Evolutionary conservation across 2,113 vertebrate genomes (phyloP), one percentile per base, ranked within the genome.

Genomic region (Calypte anna): DNA sequence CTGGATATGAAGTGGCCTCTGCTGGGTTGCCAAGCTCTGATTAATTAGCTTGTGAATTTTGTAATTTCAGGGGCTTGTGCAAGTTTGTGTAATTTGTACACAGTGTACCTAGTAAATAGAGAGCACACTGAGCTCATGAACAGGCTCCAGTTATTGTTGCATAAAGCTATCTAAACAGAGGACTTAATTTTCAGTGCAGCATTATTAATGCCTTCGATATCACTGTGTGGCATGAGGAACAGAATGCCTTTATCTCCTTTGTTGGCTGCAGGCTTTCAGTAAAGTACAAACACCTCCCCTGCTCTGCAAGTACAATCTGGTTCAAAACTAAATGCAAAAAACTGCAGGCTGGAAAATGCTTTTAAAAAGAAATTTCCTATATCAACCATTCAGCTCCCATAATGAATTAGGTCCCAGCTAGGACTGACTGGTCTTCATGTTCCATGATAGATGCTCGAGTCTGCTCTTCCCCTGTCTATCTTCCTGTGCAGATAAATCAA

Each of bases 1-100:
- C 44, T 78, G 44, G 24, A 57, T 88, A 8, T 28, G 61, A 86
- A 82, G 84, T 88, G 82, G 73, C 40, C 61, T 73, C 68, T 78
- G 61, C 36, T 72, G 68, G 57, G 53, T 57, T 95, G 75, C 68
- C 93, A 94, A 86, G 48, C 18, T 89, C 88, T 93, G 67, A 88
- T 83, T 94, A 93, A 95, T 93, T 94, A 96, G 57, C 33, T 70
- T 4, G 33, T 73, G 79, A 83, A 90, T 94, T 90, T 92, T 88
- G 63, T 72, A 88, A 77, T 91, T 91, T 57, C 53, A 64, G 38
- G 50, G 38, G 48, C 72, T 91, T 6, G 1, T 95, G 57, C 33
- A 86, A 86, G 48, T 83, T 67, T 81, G 19, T 73, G 40, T 68
- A 91, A 93, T 91, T 93, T 94, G 75, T 68, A 88, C 68, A 80